phyloP scores from a whole-genome alignment of 2,797 vertebrate genomes.

The Bovichtus diacanthus region DNA sequence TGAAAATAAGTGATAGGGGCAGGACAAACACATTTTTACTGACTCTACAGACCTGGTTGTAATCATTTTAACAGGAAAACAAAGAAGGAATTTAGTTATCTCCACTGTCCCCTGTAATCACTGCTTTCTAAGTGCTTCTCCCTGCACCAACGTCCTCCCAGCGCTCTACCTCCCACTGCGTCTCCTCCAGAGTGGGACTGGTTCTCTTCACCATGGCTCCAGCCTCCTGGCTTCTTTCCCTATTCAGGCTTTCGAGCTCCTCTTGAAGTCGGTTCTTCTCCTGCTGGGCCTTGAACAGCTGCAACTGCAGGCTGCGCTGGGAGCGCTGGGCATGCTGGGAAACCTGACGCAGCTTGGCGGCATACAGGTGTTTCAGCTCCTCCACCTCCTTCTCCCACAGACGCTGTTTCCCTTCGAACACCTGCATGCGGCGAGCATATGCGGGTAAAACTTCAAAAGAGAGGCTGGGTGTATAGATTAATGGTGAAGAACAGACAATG shows the following conservation, averaged over 20 bases:
- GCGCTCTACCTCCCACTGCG: constrained; percentile 94
- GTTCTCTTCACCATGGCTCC: constrained; percentile 60
- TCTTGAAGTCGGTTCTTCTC: constrained; percentile 93
- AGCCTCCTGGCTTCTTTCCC: constrained; percentile 75
- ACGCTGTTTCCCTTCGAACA: constrained; percentile 95
- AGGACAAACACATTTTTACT: constrained; percentile 2
- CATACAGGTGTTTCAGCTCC: constrained; percentile 94
- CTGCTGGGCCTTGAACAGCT: constrained; percentile 95
- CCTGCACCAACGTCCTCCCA: constrained; percentile 3
- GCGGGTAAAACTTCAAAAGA: constrained; percentile 30
- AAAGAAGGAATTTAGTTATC: constrained; percentile 21
- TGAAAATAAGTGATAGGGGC: not conserved
- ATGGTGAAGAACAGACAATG: not conserved
- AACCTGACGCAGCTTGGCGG: constrained; percentile 92
- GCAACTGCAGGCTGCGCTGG: constrained; percentile 92
- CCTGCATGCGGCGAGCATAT: constrained; percentile 78
- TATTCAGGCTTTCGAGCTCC: constrained; percentile 87
- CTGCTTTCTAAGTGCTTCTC: constrained; percentile 6
- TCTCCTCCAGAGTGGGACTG: constrained; percentile 91
- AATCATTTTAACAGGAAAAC: constrained; percentile 26
- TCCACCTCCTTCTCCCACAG: constrained; percentile 95
- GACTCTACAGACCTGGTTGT: not conserved
- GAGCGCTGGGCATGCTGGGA: constrained; percentile 95
- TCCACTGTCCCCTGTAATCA: constrained; percentile 20
- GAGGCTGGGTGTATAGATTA: not conserved